A percentile compares a stretch with the other conserved stretches of the same genome.
Evolutionary conservation across 2,888 invertebrate species (phyloP).

Genomic region (Timandra comae): DNA sequence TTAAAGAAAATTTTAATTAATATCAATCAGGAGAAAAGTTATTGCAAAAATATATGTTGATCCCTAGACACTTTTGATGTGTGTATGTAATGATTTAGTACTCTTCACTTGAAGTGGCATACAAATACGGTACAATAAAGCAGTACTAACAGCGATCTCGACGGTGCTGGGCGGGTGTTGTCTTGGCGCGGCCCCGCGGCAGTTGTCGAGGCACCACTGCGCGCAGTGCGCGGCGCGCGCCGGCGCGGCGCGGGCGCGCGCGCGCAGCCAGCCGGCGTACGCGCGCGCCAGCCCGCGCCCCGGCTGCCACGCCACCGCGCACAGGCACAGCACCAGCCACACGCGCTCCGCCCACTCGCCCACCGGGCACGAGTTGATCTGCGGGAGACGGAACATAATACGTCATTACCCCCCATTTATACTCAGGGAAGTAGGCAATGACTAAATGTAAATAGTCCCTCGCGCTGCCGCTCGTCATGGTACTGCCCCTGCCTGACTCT

Average conservation of each 20-base stretch:
- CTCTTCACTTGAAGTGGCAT: too few relatives aligned
- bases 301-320: conserved; percentile 95
- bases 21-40: too few relatives aligned
- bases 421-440: not conserved
- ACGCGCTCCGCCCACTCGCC: conserved; percentile 89
- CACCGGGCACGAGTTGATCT: conserved; percentile 90
- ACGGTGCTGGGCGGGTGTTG: conserved; percentile 93
- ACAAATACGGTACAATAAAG: not conserved
- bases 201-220: conserved; percentile 95
- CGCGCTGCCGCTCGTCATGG: too few relatives aligned
- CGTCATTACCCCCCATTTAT: too few relatives aligned
- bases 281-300: conserved; percentile 88
- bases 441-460: too few relatives aligned
- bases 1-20: too few relatives aligned
- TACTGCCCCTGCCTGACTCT: too few relatives aligned
- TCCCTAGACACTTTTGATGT: too few relatives aligned
- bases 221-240: conserved; percentile 84
- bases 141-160: conserved; percentile 88
- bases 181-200: conserved; percentile 89
- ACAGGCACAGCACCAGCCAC: conserved; percentile 92
- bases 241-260: conserved; percentile 38
- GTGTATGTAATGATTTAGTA: too few relatives aligned
- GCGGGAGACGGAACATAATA: not conserved
- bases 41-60: too few relatives aligned
- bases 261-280: conserved; percentile 76